phyloP scores from a whole-genome alignment of 2,113 vertebrate species.

The Larimichthys polyactis region DNA sequence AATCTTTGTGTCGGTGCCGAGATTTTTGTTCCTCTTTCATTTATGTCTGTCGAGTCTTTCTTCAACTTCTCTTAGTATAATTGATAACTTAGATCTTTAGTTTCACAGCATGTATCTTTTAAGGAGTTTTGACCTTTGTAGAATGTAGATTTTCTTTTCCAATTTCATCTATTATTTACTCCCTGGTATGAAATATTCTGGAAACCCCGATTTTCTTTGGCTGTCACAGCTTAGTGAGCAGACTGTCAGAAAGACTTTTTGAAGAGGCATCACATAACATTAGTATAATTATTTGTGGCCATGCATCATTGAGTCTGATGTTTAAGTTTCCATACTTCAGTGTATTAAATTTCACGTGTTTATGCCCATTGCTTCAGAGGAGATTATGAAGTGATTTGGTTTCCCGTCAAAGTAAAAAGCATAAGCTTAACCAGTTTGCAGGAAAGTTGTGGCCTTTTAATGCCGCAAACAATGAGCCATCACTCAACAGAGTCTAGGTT shows the following conservation, averaged over 20 bases:
- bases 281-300: not conserved
- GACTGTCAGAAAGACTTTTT: not conserved
- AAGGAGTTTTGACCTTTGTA: not conserved
- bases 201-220: conserved; percentile 5
- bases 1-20: conserved; percentile 14
- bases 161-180: not conserved
- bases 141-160: not conserved
- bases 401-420: too few relatives aligned
- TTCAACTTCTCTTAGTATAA: not conserved
- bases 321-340: not conserved
- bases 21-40: conserved; percentile 41
- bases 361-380: not conserved
- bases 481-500: not conserved
- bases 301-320: not conserved
- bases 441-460: not conserved
- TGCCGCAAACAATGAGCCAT: not conserved
- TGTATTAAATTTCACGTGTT: not conserved
- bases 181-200: not conserved
- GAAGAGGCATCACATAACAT: not conserved
- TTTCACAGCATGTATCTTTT: conserved; percentile 12
- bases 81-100: conserved; percentile 13
- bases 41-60: conserved; percentile 12
- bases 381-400: not conserved
- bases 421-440: not conserved
- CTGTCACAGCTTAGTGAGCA: not conserved